phyloP scores from a whole-genome alignment of 2,113 vertebrate genomes.

The Syngnathus typhle region DNA sequence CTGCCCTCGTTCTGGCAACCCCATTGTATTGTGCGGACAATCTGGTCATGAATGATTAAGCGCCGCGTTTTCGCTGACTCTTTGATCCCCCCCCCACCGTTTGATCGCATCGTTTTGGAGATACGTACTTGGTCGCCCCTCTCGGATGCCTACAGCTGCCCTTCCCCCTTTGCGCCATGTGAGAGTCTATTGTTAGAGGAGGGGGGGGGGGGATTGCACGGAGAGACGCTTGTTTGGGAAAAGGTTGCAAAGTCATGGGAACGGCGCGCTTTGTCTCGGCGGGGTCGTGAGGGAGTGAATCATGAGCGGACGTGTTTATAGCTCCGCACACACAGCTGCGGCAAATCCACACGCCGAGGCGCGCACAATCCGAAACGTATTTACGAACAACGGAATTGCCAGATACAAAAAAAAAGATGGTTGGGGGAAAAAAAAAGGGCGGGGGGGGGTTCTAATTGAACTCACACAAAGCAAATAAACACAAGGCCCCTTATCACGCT shows the following conservation, averaged over 20 bases:
- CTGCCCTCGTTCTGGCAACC: conserved; percentile 61
- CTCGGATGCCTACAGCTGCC: conserved; percentile 47
- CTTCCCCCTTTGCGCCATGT: conserved; percentile 66
- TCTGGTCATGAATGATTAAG: conserved; percentile 73
- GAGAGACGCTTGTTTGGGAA: conserved; percentile 76
- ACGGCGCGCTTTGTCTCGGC: conserved; percentile 70
- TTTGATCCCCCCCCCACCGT: conserved; percentile 63
- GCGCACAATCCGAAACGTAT: conserved; percentile 40
- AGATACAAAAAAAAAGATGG: conserved; percentile 23
- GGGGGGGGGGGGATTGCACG: conserved; percentile 56
- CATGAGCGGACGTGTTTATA: conserved; percentile 70
- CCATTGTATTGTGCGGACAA: conserved; percentile 68
- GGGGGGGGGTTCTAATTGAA: conserved; percentile 49
- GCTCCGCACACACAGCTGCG: conserved; percentile 68
- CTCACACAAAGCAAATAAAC: conserved; percentile 56
- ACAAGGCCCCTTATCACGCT: conserved; percentile 63
- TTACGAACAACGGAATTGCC: conserved; percentile 41
- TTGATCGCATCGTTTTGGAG: conserved; percentile 50
- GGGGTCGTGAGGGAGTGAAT: conserved; percentile 67
- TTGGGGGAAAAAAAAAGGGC: conserved; percentile 20
- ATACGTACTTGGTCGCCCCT: conserved; percentile 7
- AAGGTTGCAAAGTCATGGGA: conserved; percentile 88
- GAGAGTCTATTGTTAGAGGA: conserved; percentile 77
- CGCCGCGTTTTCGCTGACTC: conserved; percentile 58
- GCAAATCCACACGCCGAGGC: conserved; percentile 25